A percentile compares a stretch with the other conserved stretches of the same genome.
Evolutionary conservation across 2,113 vertebrate species (phyloP).

Genomic region (Psophia crepitans): DNA sequence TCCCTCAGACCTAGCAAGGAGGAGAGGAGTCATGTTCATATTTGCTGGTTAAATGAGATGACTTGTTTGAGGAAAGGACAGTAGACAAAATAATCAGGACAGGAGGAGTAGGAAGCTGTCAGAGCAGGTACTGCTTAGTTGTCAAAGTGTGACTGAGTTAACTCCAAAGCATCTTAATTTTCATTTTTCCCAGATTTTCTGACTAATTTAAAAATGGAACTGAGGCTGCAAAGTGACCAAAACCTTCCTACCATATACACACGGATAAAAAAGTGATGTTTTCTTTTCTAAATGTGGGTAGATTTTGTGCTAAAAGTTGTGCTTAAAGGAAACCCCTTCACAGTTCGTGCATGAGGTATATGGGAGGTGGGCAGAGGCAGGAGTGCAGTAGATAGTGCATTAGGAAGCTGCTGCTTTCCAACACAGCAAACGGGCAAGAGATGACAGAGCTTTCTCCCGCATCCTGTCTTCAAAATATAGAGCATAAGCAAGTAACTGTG

Average conservation of each 20-base stretch:
- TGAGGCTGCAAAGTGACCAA: background rate
- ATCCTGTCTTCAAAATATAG: background rate
- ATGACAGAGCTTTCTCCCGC: background rate
- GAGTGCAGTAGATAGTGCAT: background rate
- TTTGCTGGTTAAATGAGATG: conserved; percentile 4
- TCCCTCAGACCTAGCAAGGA: background rate
- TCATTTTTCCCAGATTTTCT: background rate
- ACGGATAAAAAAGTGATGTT: fast-evolving
- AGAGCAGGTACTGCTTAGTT: background rate
- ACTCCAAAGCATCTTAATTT: background rate
- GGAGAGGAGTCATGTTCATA: conserved; percentile 32
- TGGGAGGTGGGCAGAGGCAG: background rate
- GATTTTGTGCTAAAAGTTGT: background rate
- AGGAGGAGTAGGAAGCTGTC: background rate
- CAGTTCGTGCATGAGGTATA: background rate
- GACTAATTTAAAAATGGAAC: background rate
- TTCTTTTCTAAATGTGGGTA: background rate
- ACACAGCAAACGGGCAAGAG: background rate
- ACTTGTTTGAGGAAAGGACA: conserved; percentile 15
- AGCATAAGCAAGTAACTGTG: background rate
- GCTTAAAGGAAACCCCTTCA: background rate
- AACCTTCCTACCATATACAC: background rate
- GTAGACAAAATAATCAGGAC: conserved; percentile 41
- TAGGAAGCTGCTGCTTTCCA: background rate
- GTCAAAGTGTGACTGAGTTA: background rate